Base-by-base conservation (phyloP, 2,113 vertebrate genomes). In the Amia ocellicauda region DNA sequence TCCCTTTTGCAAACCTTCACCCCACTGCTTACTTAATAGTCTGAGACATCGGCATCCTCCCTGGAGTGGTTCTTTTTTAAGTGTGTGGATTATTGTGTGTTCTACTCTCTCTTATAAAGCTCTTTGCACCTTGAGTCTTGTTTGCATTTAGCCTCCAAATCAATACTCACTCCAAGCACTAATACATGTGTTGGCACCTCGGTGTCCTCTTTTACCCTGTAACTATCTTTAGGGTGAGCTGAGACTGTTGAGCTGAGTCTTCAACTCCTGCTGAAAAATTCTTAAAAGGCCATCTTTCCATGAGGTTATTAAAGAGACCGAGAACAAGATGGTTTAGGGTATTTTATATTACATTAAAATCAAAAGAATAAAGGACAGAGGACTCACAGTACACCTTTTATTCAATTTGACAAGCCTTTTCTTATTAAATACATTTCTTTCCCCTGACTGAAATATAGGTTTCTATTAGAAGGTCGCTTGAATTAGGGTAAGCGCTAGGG, bases 41-140 rank as follows among this genome's bases (percentile, higher is more conserved):
- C 68, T 66, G 57, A 67, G 31, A 53, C 51, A 53, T 53, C 51
- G 23, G 20, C 51, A 20, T 20, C 51, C 20, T 19, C 51, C 51
- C 51, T 4, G 17, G 24, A 31, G 54, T 29, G 27, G 13, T 29
- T 8, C 27, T 57, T 19, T 17, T 29, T 19, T 57, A 19, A 36
- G 28, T 57, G 55, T 57, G 27, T 57, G 55, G 17, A 29, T 57
- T 27, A 17, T 13, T 31, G 55, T 31, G 55, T n/a, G 26, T 26
- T 52, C 58, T 53, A 60, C 74, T 52, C 56, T 68, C 60, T 67
- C 70, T 79, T 45, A 68, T 22, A 79, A 70, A 74, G 77, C 81
- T 84, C 80, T 84, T 84, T 70, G 79, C 79, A 79, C 82, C 69
- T 77, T 49, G 36, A 63, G 56, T 74, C 78, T 75, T 69, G 28